Evolutionary conservation across 2,797 vertebrate species (phyloP).

Genomic region (Lateolabrax maculatus): DNA sequence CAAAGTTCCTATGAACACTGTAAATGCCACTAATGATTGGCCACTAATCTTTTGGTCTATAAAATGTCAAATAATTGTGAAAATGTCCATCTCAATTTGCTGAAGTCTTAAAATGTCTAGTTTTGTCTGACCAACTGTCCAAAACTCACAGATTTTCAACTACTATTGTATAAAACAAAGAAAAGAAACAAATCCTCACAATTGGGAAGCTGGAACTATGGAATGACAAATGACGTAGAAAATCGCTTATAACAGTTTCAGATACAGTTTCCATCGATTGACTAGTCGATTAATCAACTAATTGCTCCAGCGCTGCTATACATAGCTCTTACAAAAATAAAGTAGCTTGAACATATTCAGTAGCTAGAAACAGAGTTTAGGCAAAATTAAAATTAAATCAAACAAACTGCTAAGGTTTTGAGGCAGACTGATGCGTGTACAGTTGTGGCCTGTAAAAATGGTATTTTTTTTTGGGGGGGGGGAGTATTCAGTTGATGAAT

Average conservation of each 20-base stretch:
- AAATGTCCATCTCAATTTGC: too few species aligned
- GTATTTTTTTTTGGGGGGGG: background rate
- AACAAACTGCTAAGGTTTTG: background rate
- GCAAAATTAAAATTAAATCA: too few species aligned
- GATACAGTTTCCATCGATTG: background rate
- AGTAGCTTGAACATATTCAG: background rate
- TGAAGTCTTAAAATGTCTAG: background rate
- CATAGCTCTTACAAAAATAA: background rate
- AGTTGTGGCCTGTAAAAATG: background rate
- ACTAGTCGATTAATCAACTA: background rate
- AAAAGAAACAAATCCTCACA: background rate
- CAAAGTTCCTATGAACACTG: background rate
- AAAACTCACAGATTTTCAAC: background rate
- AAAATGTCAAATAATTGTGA: background rate
- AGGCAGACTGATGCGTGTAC: background rate
- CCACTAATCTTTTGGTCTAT: too few species aligned
- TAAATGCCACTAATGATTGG: background rate
- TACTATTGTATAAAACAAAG: background rate
- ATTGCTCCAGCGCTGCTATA: background rate
- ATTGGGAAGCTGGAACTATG: background rate
- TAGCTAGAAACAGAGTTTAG: constrained; percentile 3
- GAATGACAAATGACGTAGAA: background rate
- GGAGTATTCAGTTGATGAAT: constrained; percentile 39
- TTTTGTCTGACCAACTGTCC: background rate
- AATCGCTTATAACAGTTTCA: background rate